Base-by-base conservation (phyloP, 2,113 vertebrate species). In the Catharus bicknelli region DNA sequence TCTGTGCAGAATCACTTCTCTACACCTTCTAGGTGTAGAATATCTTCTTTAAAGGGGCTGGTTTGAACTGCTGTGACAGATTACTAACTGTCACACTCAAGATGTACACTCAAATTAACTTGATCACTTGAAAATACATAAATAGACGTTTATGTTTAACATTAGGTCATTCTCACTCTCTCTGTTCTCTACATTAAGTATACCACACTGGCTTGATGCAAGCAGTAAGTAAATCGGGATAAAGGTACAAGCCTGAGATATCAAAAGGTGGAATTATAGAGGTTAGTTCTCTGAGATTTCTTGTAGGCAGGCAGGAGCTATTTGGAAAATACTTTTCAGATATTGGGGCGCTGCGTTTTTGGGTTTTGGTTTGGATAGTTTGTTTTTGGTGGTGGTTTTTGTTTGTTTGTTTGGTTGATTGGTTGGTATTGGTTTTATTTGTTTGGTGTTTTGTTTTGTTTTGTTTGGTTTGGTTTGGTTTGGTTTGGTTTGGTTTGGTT, bases 341-440 rank as follows among this genome's bases (percentile, higher is more conserved):
- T 50, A 19, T 11, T 29, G 25, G 3, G 4, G 0, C 18, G 8
- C 11, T 57, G 45, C 0, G 0, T 4, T 70, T 63, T 34, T 19
- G 6, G 15, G 2, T 50, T 58, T 53, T 45, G 4, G 13, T 54
- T 47, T 25, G 16, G 62, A 26, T 18, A n/a, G 11, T 11, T 53
- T 29, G 11, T 0, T 13, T 19, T 42, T 53, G 13, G 36, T 26
- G 10, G 21, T 48, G n/a, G 9, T 19, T 48, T n/a, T 47, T 15
- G 1, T 23, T 53, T 32, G 9, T 18, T 55, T n/a, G 20, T 7
- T 16, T 79, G 14, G 20, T 47, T 47, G 34, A 36, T 36, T 36
- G 10, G 38, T 38, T 38, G 38, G 6, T 13, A 12, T 20, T 18
- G 10, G 4, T 54, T 30, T 25, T 59, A 29, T 16, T 23, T 55